Conservation (phyloP, 2,888 invertebrate species). For the Gymnoscelis rufifasciata region DNA sequence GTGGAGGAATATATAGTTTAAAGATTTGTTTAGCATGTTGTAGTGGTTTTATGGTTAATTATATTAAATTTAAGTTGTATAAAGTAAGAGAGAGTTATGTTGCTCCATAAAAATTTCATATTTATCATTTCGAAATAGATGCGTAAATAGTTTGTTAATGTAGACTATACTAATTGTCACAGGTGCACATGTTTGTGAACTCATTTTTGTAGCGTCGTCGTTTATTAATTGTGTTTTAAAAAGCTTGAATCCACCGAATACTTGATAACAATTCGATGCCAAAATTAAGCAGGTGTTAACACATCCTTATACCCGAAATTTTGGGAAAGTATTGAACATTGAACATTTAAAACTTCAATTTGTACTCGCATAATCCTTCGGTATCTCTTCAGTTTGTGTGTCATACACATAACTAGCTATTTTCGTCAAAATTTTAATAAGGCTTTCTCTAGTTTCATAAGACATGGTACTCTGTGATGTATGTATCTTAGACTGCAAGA, state of each 20-base stretch:
- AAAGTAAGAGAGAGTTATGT: constrained; percentile 53
- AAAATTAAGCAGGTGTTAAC: too few relatives aligned
- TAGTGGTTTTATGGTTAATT: constrained; percentile 56
- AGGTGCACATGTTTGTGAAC: constrained; percentile 14
- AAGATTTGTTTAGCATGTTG: constrained; percentile 45
- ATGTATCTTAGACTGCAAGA: constrained; percentile 56
- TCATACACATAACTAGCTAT: too few relatives aligned
- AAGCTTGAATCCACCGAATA: too few relatives aligned
- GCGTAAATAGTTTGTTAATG: too few relatives aligned
- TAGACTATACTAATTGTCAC: constrained; percentile 14
- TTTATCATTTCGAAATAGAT: constrained; percentile 16
- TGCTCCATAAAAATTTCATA: constrained; percentile 38
- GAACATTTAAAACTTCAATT: too few relatives aligned
- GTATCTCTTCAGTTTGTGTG: not conserved
- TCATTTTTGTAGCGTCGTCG: too few relatives aligned
- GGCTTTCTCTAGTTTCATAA: constrained; percentile 4
- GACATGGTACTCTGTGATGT: constrained; percentile 52
- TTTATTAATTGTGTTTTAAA: too few relatives aligned
- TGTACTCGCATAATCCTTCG: constrained; percentile 1
- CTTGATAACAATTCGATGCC: too few relatives aligned
- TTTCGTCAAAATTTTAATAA: not conserved
- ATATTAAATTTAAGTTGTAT: constrained; percentile 62
- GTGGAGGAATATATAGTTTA: constrained; percentile 32
- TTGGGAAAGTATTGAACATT: too few relatives aligned
- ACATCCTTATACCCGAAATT: too few relatives aligned